These are phyloP conservation scores for Sebastolobus altivelis DNA, from an alignment of 2,797 vertebrate genomes.

Conservation along the genomic window DNA sequence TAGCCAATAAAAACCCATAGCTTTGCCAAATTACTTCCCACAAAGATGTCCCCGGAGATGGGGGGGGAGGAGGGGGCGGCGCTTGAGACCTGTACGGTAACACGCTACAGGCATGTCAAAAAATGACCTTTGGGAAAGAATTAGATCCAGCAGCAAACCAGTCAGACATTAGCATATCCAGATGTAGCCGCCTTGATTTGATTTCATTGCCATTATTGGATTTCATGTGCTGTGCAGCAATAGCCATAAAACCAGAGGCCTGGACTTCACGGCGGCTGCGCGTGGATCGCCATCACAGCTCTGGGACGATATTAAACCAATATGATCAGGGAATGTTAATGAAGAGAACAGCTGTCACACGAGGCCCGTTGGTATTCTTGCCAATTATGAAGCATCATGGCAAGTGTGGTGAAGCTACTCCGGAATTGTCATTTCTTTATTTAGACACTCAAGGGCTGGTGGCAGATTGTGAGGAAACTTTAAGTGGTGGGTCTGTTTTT, in stretches of 20 bases:
- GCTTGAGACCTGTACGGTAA: constrained; percentile 48
- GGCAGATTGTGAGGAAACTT: constrained; percentile 24
- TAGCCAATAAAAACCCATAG: constrained; percentile 68
- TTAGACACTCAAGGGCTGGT: constrained; percentile 32
- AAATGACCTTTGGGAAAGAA: constrained; percentile 81
- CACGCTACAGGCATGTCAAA: constrained; percentile 74
- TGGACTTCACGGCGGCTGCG: constrained; percentile 45
- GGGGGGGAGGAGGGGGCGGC: constrained; percentile 56
- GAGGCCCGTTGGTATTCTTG: constrained; percentile 26
- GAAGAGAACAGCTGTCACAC: constrained; percentile 68
- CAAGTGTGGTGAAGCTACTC: constrained; percentile 20
- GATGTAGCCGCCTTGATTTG: constrained; percentile 77
- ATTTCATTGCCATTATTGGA: constrained; percentile 84
- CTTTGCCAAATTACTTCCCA: constrained; percentile 70
- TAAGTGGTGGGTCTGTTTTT: background rate
- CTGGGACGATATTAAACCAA: constrained; percentile 58
- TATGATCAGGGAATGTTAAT: constrained; percentile 66
- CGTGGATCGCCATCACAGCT: constrained; percentile 16
- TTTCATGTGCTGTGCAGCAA: constrained; percentile 66
- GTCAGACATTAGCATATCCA: constrained; percentile 80
- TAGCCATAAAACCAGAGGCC: constrained; percentile 58
- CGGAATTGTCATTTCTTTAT: constrained; percentile 61
- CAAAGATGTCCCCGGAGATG: constrained; percentile 46
- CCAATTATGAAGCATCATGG: constrained; percentile 66
- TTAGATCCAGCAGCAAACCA: constrained; percentile 62